Percentiles rank a stretch among this genome's conserved stretches.
Evolutionary conservation across 1,140 invertebrate species (phyloP).

Genomic region (Drosophila kurseongensis): DNA sequence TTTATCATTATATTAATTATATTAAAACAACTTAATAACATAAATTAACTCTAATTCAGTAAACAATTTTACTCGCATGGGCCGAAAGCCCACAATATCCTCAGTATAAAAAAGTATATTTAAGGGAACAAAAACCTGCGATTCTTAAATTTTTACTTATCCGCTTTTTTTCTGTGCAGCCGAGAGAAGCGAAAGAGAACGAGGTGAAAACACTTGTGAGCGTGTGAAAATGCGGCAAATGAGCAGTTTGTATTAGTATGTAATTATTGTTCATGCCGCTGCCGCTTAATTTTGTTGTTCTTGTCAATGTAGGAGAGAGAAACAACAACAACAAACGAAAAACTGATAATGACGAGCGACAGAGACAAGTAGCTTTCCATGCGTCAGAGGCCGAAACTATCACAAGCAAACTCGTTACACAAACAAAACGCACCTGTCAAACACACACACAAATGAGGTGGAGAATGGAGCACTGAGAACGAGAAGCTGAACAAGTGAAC

Average conservation of each 20-base stretch:
- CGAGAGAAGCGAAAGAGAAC: constrained; percentile 17
- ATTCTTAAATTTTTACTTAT: too few species aligned
- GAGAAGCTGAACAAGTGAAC: constrained; percentile 10
- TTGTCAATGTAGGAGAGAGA: constrained; percentile 42
- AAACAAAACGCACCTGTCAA: constrained; percentile 77
- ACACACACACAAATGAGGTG: constrained; percentile 22
- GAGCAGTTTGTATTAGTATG: constrained; percentile 78
- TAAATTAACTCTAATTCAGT: too few species aligned
- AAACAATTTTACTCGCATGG: too few species aligned
- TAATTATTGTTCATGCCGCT: constrained; percentile 59
- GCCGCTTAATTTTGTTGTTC: constrained; percentile 17
- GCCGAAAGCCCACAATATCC: too few species aligned
- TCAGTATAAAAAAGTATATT: too few species aligned
- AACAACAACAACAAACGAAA: constrained; percentile 28
- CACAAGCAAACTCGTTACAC: constrained; percentile 58
- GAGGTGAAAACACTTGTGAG: constrained; percentile 68
- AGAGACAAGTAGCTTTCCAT: constrained; percentile 34
- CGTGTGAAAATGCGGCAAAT: constrained; percentile 81
- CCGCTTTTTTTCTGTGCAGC: not conserved
- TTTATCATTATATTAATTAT: too few species aligned
- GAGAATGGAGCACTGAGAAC: constrained; percentile 3
- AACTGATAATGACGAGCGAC: constrained; percentile 48
- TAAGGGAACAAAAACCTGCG: too few species aligned
- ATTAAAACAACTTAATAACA: too few species aligned
- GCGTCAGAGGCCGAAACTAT: constrained; percentile 68